These are phyloP conservation scores for Phalacrocorax brasilianus DNA, from an alignment of 2,113 vertebrate genomes.

Conservation along the genomic window DNA sequence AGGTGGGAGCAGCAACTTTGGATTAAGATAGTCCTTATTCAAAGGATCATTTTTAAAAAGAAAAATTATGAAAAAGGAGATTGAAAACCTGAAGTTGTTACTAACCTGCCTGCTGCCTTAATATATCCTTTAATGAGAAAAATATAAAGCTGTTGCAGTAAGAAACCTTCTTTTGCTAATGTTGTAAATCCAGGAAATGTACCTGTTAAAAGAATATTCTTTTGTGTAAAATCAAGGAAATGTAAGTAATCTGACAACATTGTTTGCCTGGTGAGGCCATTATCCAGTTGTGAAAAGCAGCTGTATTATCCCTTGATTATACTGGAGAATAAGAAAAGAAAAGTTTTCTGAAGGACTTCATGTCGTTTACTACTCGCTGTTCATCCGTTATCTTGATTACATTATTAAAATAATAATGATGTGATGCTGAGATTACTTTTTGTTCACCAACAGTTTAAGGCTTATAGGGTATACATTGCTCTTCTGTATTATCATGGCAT, in stretches of 20 bases:
- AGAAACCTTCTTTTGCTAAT: neutral
- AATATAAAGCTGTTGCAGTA: neutral
- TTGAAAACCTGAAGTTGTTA: neutral
- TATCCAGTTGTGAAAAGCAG: neutral
- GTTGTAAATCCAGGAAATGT: neutral
- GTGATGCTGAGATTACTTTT: neutral
- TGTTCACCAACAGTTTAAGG: neutral
- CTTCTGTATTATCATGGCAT: neutral
- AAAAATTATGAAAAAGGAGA: neutral
- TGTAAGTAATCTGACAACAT: neutral
- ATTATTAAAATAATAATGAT: neutral
- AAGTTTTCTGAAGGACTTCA: neutral
- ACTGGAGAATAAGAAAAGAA: neutral
- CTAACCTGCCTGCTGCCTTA: neutral
- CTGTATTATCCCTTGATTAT: neutral
- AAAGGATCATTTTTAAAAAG: neutral
- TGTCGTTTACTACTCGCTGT: neutral
- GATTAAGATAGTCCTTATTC: neutral
- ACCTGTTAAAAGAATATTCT: neutral
- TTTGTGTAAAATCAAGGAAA: neutral
- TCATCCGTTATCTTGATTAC: neutral
- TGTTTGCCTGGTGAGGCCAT: neutral
- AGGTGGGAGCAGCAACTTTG: neutral
- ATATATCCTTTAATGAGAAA: neutral
- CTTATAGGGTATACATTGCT: neutral